phyloP scores from a whole-genome alignment of 2,888 invertebrate species.

The Cephus pygmeus region DNA sequence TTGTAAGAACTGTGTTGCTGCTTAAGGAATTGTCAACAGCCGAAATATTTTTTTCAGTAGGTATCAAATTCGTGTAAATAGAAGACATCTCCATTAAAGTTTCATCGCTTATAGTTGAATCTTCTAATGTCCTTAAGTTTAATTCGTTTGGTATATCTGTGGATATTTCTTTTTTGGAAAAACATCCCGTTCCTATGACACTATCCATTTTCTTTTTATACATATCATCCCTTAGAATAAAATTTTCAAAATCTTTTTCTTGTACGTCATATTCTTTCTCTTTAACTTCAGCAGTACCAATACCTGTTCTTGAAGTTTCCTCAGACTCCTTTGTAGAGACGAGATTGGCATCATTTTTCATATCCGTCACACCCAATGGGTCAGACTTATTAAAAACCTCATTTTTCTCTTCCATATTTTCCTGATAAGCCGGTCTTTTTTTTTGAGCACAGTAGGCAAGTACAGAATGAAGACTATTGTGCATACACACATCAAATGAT shows the following conservation, averaged over 20 bases:
- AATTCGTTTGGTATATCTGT: slow-evolving; percentile 14
- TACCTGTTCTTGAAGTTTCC: neutral
- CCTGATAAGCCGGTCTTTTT: slow-evolving; percentile 35
- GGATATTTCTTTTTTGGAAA: slow-evolving; percentile 2
- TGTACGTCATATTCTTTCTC: neutral
- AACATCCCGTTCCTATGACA: neutral
- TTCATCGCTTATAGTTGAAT: slow-evolving; percentile 40
- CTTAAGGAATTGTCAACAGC: neutral
- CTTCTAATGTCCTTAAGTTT: slow-evolving; percentile 34
- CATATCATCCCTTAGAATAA: neutral
- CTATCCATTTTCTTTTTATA: neutral
- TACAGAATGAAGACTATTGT: slow-evolving; percentile 51
- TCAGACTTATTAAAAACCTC: neutral
- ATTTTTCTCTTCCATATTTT: slow-evolving; percentile 28
- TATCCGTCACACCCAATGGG: neutral
- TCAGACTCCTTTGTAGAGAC: neutral
- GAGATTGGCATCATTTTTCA: neutral
- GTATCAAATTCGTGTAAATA: slow-evolving; percentile 39
- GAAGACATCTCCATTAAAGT: slow-evolving; percentile 45
- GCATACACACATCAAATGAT: slow-evolving; percentile 47
- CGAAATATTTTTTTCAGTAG: slow-evolving; percentile 23
- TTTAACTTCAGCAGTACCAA: neutral
- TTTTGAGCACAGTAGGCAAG: slow-evolving; percentile 50
- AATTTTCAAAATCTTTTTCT: neutral
- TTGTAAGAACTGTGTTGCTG: neutral